These are phyloP conservation scores for Osmoderma eremita DNA, from an alignment of 2,888 invertebrate genomes.

Conservation along the genomic window DNA sequence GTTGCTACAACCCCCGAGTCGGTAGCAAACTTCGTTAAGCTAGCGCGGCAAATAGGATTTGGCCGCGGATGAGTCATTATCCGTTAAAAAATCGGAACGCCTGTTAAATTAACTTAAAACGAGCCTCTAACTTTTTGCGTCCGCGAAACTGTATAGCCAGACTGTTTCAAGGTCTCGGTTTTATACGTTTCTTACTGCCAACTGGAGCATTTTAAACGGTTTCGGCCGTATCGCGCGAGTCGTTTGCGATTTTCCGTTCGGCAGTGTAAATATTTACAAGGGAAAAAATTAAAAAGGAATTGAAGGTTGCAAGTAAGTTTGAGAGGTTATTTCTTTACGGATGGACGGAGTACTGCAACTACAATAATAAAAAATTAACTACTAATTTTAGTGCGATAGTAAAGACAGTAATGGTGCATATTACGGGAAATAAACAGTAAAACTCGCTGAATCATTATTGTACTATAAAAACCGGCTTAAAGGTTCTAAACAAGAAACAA, in stretches of 20 bases:
- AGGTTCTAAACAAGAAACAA: no score
- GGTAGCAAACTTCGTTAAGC: constrained; percentile 22
- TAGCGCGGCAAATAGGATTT: constrained; percentile 29
- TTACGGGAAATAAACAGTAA: no score
- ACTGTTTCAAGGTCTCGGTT: constrained; percentile 11
- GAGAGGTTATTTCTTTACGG: neutral
- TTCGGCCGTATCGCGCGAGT: neutral
- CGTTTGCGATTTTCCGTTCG: constrained; percentile 12
- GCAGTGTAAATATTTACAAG: constrained; percentile 12
- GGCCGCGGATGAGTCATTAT: constrained; percentile 30
- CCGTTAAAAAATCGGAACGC: constrained; percentile 18
- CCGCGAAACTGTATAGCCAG: constrained; percentile 5
- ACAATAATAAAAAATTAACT: no score
- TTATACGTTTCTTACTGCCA: neutral
- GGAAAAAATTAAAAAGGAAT: constrained; percentile 1
- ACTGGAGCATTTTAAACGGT: constrained; percentile 11
- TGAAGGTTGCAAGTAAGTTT: neutral
- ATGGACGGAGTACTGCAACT: neutral
- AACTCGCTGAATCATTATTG: no score
- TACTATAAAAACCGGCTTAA: no score
- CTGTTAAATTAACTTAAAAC: constrained; percentile 36
- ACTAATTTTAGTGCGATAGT: no score
- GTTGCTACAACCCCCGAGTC: constrained; percentile 10
- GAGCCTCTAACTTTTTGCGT: constrained; percentile 12
- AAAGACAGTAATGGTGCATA: no score